Conservation (phyloP, 2,113 vertebrate genomes). For the Corapipo altera region DNA sequence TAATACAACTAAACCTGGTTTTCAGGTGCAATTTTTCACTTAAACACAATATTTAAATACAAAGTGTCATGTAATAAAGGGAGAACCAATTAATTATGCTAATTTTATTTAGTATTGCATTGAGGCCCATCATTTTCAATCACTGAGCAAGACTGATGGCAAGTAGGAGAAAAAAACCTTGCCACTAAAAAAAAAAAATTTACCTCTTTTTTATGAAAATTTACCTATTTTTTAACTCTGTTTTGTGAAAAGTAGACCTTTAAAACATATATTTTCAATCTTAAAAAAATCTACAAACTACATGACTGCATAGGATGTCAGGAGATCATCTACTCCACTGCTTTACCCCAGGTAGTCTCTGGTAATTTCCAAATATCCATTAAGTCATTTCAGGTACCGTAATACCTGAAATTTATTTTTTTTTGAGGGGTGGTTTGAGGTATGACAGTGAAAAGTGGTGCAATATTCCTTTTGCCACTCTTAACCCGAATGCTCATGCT, state of each 20-base stretch:
- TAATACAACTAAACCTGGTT: neutral
- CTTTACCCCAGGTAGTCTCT: neutral
- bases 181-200: neutral
- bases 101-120: neutral
- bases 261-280: neutral
- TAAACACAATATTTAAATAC: neutral
- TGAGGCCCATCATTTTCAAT: neutral
- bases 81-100: neutral
- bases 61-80: neutral
- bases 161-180: neutral
- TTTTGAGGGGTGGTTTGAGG: neutral
- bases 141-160: neutral
- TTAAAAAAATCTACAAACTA: neutral
- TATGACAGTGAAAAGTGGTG: neutral
- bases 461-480: neutral
- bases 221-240: neutral
- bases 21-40: neutral
- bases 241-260: neutral
- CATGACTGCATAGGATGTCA: neutral
- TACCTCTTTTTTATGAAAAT: neutral
- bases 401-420: neutral
- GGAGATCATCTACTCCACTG: neutral
- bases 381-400: neutral
- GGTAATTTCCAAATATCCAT: neutral
- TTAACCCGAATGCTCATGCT: neutral